Evolutionary conservation across 2,888 invertebrate species (phyloP).

Genomic region (Metopia argyrocephala): DNA sequence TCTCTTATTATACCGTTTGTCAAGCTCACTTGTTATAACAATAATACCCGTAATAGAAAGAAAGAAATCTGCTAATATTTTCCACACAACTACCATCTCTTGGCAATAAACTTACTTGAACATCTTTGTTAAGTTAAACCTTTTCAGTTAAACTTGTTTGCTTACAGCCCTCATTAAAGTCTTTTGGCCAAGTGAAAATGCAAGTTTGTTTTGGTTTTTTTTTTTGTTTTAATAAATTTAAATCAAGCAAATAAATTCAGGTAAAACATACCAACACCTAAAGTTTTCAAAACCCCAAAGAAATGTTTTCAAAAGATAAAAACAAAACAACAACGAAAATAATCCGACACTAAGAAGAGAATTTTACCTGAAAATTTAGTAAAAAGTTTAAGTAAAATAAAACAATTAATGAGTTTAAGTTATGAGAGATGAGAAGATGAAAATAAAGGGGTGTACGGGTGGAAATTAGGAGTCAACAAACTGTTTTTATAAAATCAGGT

Average conservation of each 20-base stretch:
- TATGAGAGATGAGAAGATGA: no score
- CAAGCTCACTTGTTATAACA: no score
- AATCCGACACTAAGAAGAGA: not conserved
- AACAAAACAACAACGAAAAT: not conserved
- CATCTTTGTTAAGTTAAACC: no score
- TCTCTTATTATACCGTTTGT: no score
- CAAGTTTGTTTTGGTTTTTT: conserved; percentile 41
- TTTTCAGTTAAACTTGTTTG: not conserved
- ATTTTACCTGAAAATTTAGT: not conserved
- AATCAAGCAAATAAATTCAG: conserved; percentile 61
- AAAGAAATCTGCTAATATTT: no score
- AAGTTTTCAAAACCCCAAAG: conserved; percentile 46
- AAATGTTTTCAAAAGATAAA: conserved; percentile 27
- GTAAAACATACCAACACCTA: conserved; percentile 63
- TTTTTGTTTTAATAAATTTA: conserved; percentile 51
- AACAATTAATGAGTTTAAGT: no score
- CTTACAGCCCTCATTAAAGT: not conserved
- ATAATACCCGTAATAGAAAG: no score
- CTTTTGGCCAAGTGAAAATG: not conserved
- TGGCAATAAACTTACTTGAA: no score
- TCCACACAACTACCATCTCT: no score
- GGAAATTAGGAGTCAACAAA: not conserved
- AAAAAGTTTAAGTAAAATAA: not conserved
- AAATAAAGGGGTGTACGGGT: not conserved
- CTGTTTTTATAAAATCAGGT: conserved; percentile 27